Evolutionary conservation across 2,888 invertebrate genomes (phyloP).

Genomic region (Gisinianus flammeolus): DNA sequence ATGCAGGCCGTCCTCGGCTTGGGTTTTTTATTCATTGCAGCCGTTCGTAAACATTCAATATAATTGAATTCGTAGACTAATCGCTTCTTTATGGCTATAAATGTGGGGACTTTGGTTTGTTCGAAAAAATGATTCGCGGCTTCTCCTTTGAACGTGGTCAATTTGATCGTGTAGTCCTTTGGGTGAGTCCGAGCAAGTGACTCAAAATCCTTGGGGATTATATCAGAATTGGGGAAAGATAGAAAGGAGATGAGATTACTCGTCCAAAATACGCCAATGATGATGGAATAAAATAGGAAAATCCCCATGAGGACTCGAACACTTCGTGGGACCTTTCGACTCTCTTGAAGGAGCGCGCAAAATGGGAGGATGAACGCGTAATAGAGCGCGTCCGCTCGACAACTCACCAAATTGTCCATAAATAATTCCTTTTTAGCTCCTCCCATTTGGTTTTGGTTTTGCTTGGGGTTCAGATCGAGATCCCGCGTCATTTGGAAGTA

Average conservation of each 20-base stretch:
- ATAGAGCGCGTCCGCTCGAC: background rate
- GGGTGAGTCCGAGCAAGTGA: background rate
- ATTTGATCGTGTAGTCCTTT: background rate
- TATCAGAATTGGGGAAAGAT: background rate
- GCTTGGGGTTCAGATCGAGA: too few species aligned
- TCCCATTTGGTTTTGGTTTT: too few species aligned
- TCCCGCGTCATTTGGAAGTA: background rate
- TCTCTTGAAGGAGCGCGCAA: background rate
- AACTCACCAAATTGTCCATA: too few species aligned
- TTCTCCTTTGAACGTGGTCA: background rate
- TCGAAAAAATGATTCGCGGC: background rate
- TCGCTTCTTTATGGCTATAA: background rate
- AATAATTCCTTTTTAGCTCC: too few species aligned
- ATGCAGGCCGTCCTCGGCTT: background rate
- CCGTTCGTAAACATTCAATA: background rate
- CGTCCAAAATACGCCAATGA: background rate
- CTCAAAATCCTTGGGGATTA: background rate
- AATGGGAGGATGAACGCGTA: background rate
- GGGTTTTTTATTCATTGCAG: background rate
- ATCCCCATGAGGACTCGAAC: background rate
- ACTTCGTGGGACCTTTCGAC: background rate
- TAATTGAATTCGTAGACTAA: background rate
- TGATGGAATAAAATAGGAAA: conserved; percentile 5
- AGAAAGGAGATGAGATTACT: conserved; percentile 19
- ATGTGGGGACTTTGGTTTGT: background rate